These are phyloP conservation scores for Toxotes lorentzi DNA, from an alignment of 2,797 vertebrate species.

Conservation along the genomic window DNA sequence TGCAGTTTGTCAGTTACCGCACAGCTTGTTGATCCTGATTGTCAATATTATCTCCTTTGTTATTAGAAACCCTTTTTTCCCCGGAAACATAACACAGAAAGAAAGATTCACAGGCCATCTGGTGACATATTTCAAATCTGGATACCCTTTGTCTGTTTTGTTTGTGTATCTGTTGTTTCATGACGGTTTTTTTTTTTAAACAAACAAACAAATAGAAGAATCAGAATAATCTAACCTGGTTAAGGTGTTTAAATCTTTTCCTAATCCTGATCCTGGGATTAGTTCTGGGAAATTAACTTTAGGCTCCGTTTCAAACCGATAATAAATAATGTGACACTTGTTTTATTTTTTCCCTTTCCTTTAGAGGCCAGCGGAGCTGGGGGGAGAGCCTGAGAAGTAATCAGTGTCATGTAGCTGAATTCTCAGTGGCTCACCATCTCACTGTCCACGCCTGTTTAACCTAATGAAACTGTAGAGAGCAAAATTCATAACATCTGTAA, in stretches of 20 bases:
- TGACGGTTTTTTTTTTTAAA: not conserved
- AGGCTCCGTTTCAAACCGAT: not conserved
- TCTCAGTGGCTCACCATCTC: not conserved
- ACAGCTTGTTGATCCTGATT: constrained; percentile 33
- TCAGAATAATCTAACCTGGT: too few relatives aligned
- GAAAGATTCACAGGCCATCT: constrained; percentile 40
- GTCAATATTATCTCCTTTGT: constrained; percentile 31
- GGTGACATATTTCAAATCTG: constrained; percentile 31
- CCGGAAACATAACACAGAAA: constrained; percentile 21
- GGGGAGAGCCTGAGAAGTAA: constrained; percentile 5
- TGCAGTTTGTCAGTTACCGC: constrained; percentile 61
- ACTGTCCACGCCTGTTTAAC: not conserved
- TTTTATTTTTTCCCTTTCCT: constrained; percentile 30
- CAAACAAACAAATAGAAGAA: too few relatives aligned
- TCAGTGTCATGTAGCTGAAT: constrained; percentile 22
- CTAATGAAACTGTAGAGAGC: constrained; percentile 1
- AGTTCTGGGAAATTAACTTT: constrained; percentile 14
- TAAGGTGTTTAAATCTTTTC: too few relatives aligned
- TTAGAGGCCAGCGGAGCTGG: constrained; percentile 20
- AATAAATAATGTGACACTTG: constrained; percentile 19
- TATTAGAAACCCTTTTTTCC: constrained; percentile 9
- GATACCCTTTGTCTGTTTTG: constrained; percentile 14
- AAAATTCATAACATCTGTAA: constrained; percentile 7
- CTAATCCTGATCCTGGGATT: not conserved
- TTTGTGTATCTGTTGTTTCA: not conserved